Conservation (phyloP, 2,888 invertebrate species). For the Cerastis rubricosa region DNA sequence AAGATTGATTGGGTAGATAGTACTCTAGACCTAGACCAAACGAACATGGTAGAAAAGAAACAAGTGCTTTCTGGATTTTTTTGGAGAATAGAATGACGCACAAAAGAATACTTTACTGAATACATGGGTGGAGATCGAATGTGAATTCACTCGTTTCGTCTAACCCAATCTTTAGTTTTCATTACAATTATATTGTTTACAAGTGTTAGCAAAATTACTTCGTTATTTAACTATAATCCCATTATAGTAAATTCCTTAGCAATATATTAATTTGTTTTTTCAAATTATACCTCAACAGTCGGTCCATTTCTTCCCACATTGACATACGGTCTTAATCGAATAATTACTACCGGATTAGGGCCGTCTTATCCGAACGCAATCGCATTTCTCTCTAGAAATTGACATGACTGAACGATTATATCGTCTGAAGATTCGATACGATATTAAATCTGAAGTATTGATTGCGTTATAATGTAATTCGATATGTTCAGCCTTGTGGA, state of each 20-base stretch:
- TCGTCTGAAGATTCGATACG: not conserved
- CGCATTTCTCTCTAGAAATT: conserved; percentile 13
- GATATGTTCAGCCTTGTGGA: not conserved
- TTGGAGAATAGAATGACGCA: not conserved
- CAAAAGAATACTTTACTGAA: not conserved
- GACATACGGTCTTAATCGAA: not conserved
- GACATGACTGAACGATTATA: conserved; percentile 25
- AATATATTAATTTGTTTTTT: not conserved
- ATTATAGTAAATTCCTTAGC: not conserved
- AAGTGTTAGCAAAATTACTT: not conserved
- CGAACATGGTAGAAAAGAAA: not conserved
- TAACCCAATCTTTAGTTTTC: not conserved
- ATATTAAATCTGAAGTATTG: not conserved
- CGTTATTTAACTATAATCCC: not conserved
- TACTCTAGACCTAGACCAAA: not conserved
- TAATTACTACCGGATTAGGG: conserved; percentile 29
- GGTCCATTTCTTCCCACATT: conserved; percentile 1
- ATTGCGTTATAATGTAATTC: not conserved
- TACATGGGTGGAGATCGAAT: not conserved
- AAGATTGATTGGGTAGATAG: not conserved
- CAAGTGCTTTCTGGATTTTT: not conserved
- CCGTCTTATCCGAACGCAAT: conserved; percentile 32
- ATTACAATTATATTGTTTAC: not conserved
- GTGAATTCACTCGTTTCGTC: not conserved
- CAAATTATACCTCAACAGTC: conserved; percentile 6